Conservation (phyloP, 2,888 invertebrate genomes). For the Nysson spinosus region DNA sequence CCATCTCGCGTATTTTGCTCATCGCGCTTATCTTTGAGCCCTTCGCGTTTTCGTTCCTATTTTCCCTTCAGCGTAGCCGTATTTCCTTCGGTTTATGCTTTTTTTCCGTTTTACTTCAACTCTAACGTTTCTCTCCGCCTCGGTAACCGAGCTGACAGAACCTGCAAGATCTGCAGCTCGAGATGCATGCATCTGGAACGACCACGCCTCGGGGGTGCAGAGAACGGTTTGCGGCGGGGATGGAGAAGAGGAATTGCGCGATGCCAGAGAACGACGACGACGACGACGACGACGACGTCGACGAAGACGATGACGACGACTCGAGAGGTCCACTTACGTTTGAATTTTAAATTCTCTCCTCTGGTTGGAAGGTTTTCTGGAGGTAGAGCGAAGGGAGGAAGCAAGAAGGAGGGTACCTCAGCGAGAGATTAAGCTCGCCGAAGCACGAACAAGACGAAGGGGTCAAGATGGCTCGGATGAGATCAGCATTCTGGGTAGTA, state of each 20-base stretch:
- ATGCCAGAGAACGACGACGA: constrained; percentile 41
- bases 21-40: constrained; percentile 5
- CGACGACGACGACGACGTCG: constrained; percentile 37
- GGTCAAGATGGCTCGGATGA: constrained; percentile 61
- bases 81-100: not conserved
- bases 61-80: constrained; percentile 3
- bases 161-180: constrained; percentile 51
- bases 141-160: constrained; percentile 33
- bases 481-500: constrained; percentile 57
- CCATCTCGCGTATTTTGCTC: constrained; percentile 36
- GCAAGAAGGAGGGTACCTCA: constrained; percentile 47
- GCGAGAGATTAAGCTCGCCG: constrained; percentile 60
- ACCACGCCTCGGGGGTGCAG: constrained; percentile 61
- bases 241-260: constrained; percentile 48
- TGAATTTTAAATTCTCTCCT: constrained; percentile 68
- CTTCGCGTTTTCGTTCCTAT: not conserved
- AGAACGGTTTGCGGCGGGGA: constrained; percentile 38
- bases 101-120: constrained; percentile 9
- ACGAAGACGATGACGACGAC: constrained; percentile 48
- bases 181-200: constrained; percentile 68
- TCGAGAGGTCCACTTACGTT: constrained; percentile 66
- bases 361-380: constrained; percentile 59
- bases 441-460: constrained; percentile 58
- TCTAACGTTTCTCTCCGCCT: constrained; percentile 26
- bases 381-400: constrained; percentile 29